Evolutionary conservation across 2,888 invertebrate species (phyloP), one percentile per base, ranked within the genome.

Genomic region (Lepidocyrtoides sp.): DNA sequence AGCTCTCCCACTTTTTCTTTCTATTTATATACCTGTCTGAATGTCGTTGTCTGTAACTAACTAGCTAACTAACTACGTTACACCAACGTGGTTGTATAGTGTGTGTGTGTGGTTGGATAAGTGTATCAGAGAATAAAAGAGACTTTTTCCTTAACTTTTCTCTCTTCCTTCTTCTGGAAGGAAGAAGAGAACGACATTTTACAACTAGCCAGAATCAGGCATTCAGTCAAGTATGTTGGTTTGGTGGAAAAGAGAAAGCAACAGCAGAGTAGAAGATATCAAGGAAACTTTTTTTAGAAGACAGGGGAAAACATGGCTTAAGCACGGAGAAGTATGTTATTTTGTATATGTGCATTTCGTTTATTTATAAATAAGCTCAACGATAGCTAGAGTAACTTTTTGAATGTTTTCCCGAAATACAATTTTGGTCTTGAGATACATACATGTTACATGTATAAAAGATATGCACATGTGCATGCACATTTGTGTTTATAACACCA

Each of bases 11-110:
- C 32, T 75, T 12, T 7, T 36, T n/a, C 29, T 63, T 63, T 69
- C 5, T 17, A 12, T 69, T 0, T 63, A 63, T 36, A n/a, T 69
- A 29, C 63, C 63, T 63, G 63, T 41, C 69, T 36, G 69, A 69
- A 32, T 44, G 12, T 77, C 51, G 48, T 77, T 48, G 51, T 69
- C 12, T 23, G 29, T 51, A 77, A 77, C 77, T 51, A 77, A 51
- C 51, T 17, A 81, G 63, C 82, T 69, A 69, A 69, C 83, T 84
- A 66, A 83, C 54, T 26, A 36, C 20, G 66, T 83, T 83, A 69
- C 48, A 32, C 36, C 36, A 36, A 63, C 29, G 60, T n/a, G 26
- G 29, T 3, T 63, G 63, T 63, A 63, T 69, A 69, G 12, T 83
- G n/a, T 23, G 63, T 29, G 20, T 83, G n/a, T 41, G 82, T 63